Evolutionary conservation across 1,140 invertebrate genomes (phyloP), one percentile per base, ranked within the genome.

Genomic region (Brachystomella parvula): DNA sequence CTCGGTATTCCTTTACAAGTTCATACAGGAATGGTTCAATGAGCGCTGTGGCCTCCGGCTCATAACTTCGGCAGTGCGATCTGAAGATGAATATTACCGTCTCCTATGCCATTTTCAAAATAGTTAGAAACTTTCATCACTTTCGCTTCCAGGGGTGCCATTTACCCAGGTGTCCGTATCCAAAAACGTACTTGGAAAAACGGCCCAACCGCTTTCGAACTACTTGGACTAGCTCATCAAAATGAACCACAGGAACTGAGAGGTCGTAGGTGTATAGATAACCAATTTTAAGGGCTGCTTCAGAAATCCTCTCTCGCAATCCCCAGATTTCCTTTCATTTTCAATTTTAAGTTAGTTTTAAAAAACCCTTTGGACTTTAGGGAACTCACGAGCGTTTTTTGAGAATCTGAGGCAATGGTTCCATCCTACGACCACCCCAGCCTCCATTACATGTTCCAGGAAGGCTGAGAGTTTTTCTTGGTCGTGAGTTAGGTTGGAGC

Each of bases 231-330:
- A 96, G 80, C 29, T 86, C 80, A 76, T 98, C 97, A 77, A 93
- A 97, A 39, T 86, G 75, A 3, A 81, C 76, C 21, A 91, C 76
- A 0, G 94, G 94, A 65, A 98, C 76, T 0, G 94, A 96, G 1
- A 99, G 83, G 77, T 99, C 96, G 77, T 98, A 98, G 77, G 97
- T 97, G 77, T 94, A 98, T 29, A 89, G 86, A 78, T 95, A 96
- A 2, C 94, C 94, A 74, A 92, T 89, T 24, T 81, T 78, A 61
- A 89, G 75, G 19, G 92, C 78, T 1, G 86, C 87, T 72, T 89
- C 86, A 0, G 94, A 85, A n/a, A 96, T 88, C 65, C 87, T 81
- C 79, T 98, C 96, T 64, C 93, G 80, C 15, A 96, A 76, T 56
- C 84, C 82, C 92, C 92, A 96, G 39, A 95, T 85, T 63, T 80